Evolutionary conservation across 2,888 invertebrate genomes (phyloP), one percentile per base, ranked within the genome.

Genomic region (Polydrusus tereticollis): DNA sequence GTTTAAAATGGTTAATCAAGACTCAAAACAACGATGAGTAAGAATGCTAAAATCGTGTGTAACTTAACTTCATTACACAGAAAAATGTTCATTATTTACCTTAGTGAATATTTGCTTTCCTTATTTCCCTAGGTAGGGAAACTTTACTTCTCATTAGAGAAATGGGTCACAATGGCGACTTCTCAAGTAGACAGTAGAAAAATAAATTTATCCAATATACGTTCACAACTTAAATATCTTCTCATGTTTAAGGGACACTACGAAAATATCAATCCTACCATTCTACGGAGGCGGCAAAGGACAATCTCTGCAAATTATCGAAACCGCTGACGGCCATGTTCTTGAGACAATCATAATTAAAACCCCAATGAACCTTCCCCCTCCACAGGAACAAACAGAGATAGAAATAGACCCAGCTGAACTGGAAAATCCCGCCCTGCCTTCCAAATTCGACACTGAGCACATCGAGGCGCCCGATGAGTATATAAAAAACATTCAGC

Each of bases 241-340:
- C 70, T 64, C 12, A 20, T 71, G 67, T 75, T 76, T 29, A 41
- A 76, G 78, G 36, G 60, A 50, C 12, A 68, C 69, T 8, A 73
- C 73, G n/a, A 84, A 81, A 80, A 77, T 85, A 47, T 83, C 83
- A 0, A 70, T 83, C 65, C 80, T 92, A 43, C 90, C 92, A 12
- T 93, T 90, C 83, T 93, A 93, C 80, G 93, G 93, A 0, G 93
- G 92, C 29, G 90, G 89, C 1, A 90, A 89, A 80, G 93, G 93
- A 0, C 91, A 92, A 83, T 89, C 90, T 65, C 84, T 92, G 78
- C 89, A 89, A 87, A 86, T 91, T 62, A 87, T 86, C 60, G 88
- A 88, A 83, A 87, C 87, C 63, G 84, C 85, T 5, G 85, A 87
- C 77, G 90, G 90, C 16, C 83, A 85, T 26, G 75, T 84, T 1